phyloP scores from a whole-genome alignment of 2,797 vertebrate genomes.

The Notoglanidium macrostoma region DNA sequence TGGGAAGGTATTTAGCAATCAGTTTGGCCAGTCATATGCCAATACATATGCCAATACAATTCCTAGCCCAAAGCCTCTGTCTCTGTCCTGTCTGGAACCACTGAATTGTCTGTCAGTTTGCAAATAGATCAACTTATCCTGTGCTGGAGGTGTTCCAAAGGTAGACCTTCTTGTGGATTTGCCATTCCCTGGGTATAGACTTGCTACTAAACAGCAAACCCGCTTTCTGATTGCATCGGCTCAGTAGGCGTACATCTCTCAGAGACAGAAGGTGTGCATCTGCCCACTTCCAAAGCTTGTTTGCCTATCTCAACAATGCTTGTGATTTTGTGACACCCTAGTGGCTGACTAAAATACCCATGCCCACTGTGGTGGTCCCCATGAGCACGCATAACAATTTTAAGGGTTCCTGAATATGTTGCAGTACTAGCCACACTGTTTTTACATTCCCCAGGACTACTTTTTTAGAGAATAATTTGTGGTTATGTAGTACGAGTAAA shows the following conservation, averaged over 20 bases:
- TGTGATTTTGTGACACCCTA: not conserved
- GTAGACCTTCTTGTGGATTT: not conserved
- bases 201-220: not conserved
- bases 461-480: not conserved
- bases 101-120: not conserved
- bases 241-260: not conserved
- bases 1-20: not conserved
- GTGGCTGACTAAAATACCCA: not conserved
- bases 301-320: not conserved
- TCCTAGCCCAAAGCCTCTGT: not conserved
- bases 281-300: not conserved
- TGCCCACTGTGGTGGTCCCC: not conserved
- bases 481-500: not conserved
- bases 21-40: not conserved
- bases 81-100: not conserved
- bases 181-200: not conserved
- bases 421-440: not conserved
- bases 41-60: not conserved
- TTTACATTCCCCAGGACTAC: not conserved
- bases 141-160: not conserved
- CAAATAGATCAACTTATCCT: not conserved
- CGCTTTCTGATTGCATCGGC: not conserved
- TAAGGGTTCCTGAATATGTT: not conserved
- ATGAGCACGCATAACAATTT: not conserved
- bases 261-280: not conserved